phyloP scores from a whole-genome alignment of 2,113 vertebrate genomes.

The Ivindomyrus marchei region DNA sequence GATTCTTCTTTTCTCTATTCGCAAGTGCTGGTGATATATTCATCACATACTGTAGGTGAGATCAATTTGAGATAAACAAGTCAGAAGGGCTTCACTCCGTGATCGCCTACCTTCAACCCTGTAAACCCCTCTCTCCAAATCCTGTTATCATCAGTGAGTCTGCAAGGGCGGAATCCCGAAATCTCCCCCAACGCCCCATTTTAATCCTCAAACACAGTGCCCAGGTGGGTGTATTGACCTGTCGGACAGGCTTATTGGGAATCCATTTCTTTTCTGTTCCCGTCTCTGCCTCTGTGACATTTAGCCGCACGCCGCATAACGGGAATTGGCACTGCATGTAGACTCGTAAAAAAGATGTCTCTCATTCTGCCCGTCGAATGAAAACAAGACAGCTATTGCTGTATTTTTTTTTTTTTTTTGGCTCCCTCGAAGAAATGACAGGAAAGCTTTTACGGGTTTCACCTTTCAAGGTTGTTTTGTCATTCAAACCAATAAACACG shows the following conservation, averaged over 20 bases:
- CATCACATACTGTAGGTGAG: background rate
- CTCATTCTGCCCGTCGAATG: background rate
- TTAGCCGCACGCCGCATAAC: background rate
- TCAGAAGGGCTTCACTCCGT: background rate
- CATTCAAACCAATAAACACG: background rate
- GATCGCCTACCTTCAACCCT: background rate
- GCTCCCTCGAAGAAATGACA: background rate
- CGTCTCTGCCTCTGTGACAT: slow-evolving; percentile 3
- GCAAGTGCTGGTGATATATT: background rate
- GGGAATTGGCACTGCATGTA: background rate
- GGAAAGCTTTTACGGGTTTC: background rate
- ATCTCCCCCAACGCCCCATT: background rate
- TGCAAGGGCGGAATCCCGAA: background rate
- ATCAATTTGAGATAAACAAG: background rate
- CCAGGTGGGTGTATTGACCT: background rate
- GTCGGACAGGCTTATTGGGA: slow-evolving; percentile 6
- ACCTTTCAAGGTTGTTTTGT: background rate
- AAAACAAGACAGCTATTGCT: background rate
- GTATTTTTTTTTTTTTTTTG: background rate
- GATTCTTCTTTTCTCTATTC: background rate
- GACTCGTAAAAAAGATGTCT: slow-evolving; percentile 6
- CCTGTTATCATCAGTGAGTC: background rate
- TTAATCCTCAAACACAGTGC: background rate
- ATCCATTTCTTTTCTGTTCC: slow-evolving; percentile 3
- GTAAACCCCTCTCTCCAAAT: background rate